Evolutionary conservation across 2,888 invertebrate genomes (phyloP).

Genomic region (Allolobophora icterica): DNA sequence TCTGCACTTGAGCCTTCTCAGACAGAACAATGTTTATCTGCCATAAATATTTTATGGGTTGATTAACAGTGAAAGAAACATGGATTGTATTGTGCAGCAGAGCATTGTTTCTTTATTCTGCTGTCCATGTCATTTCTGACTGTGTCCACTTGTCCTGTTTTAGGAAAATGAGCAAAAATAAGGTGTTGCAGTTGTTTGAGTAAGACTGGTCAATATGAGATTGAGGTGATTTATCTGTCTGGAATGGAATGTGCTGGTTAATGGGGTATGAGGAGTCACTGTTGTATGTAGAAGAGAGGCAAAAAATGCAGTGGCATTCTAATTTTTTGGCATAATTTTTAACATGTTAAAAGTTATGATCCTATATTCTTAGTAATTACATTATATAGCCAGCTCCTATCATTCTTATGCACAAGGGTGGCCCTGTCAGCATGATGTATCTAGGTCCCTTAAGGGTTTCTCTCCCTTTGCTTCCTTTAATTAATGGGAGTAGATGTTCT

Average conservation of each 20-base stretch:
- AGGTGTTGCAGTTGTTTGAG: neutral
- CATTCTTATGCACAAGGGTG: too few relatives aligned
- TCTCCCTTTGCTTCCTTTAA: too few relatives aligned
- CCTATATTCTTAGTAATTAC: too few relatives aligned
- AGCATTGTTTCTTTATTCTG: neutral
- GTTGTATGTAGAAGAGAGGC: neutral
- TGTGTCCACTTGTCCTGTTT: neutral
- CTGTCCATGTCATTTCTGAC: neutral
- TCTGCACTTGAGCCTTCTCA: neutral
- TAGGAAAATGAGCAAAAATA: neutral
- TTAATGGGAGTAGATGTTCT: too few relatives aligned
- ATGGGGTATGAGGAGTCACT: neutral
- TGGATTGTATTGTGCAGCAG: neutral
- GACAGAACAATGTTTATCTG: neutral
- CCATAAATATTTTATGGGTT: slow-evolving; percentile 9
- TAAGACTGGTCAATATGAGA: neutral
- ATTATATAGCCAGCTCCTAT: too few relatives aligned
- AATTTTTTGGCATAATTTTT: neutral
- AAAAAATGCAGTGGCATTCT: neutral
- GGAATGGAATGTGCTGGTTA: neutral
- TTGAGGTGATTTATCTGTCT: neutral
- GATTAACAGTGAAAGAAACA: slow-evolving; percentile 17
- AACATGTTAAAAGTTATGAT: too few relatives aligned
- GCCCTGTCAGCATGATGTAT: too few relatives aligned
- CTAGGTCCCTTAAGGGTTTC: too few relatives aligned